These are phyloP conservation scores for Erythrocercus mccallii DNA, from an alignment of 2,113 vertebrate genomes.

Conservation along the genomic window DNA sequence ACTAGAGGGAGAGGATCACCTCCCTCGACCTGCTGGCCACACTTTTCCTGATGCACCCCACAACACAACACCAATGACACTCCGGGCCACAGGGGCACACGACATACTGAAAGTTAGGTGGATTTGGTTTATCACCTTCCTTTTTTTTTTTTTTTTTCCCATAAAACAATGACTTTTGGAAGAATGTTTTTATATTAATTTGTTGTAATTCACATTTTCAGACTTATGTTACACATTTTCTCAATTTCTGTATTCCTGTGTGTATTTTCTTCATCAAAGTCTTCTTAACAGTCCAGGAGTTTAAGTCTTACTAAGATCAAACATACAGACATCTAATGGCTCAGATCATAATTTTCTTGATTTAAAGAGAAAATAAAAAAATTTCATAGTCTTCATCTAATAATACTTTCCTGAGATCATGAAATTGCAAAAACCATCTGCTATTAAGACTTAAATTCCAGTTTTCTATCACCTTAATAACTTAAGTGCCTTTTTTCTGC, in stretches of 20 bases:
- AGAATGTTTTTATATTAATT: not conserved
- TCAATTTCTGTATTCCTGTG: not conserved
- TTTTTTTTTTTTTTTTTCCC: accelerated
- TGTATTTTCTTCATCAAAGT: not conserved
- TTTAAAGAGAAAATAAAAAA: not conserved
- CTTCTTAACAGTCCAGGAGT: not conserved
- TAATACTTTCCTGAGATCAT: not conserved
- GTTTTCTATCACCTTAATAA: not conserved
- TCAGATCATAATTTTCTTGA: not conserved
- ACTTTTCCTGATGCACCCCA: not conserved
- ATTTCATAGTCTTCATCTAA: not conserved
- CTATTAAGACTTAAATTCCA: not conserved
- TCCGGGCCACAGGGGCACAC: no score
- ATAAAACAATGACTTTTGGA: not conserved
- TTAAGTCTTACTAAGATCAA: not conserved
- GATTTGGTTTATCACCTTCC: not conserved
- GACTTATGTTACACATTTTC: not conserved
- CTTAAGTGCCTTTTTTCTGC: not conserved
- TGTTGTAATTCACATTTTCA: not conserved
- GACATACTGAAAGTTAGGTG: not conserved
- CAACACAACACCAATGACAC: not conserved
- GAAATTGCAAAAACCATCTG: not conserved
- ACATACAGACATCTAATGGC: not conserved
- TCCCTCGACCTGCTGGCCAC: accelerated
- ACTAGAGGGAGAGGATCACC: not conserved